These are phyloP conservation scores for Philantomba maxwellii DNA, from an alignment of 2,113 vertebrate species.

Conservation along the genomic window DNA sequence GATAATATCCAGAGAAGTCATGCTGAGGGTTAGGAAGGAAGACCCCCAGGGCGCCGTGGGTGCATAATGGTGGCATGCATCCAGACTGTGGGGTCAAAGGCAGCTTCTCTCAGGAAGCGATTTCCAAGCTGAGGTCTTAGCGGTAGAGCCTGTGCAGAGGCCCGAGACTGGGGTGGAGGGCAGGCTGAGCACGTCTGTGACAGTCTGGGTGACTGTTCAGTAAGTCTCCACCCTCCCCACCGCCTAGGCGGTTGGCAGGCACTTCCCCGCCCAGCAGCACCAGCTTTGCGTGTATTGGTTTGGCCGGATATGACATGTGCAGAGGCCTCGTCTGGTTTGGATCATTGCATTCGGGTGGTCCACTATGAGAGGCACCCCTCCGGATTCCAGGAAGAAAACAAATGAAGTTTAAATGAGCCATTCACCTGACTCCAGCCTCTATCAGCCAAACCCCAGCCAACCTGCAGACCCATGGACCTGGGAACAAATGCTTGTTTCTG, in stretches of 20 bases:
- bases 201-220: background rate
- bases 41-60: no score
- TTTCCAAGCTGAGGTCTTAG: background rate
- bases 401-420: background rate
- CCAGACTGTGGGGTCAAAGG: background rate
- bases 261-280: no score
- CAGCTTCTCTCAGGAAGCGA: background rate
- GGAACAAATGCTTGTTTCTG: background rate
- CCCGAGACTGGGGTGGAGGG: background rate
- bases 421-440: background rate
- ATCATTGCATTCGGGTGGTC: no score
- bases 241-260: rapidly evolving
- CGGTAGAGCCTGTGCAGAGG: background rate
- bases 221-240: background rate
- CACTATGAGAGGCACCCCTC: background rate
- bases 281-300: rapidly evolving
- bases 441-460: background rate
- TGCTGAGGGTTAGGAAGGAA: background rate
- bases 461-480: background rate
- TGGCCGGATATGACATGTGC: background rate
- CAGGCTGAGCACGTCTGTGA: background rate
- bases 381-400: background rate
- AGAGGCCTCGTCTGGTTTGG: background rate
- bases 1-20: background rate
- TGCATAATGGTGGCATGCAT: no score